These are phyloP conservation scores for Graphium colonna DNA, from an alignment of 2,888 invertebrate species.

Conservation along the genomic window DNA sequence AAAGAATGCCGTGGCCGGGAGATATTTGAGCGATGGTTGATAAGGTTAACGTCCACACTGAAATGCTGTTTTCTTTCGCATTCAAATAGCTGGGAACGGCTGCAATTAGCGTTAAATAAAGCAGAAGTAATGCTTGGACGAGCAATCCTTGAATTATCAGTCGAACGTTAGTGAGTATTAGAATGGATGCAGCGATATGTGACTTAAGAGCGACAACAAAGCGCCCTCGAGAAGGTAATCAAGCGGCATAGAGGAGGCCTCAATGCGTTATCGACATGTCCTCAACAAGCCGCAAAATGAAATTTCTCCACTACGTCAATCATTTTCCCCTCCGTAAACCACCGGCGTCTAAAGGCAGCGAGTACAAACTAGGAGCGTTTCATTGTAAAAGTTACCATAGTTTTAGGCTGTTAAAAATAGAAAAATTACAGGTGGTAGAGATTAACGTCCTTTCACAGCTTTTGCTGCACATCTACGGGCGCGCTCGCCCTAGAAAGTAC, in stretches of 20 bases:
- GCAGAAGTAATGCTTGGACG: conserved; percentile 19
- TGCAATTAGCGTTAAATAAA: conserved; percentile 2
- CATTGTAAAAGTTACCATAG: conserved; percentile 22
- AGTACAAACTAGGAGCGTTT: conserved; percentile 11
- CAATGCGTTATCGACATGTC: conserved; percentile 56
- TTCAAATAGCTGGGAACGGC: conserved; percentile 3
- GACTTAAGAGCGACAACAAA: conserved; percentile 58
- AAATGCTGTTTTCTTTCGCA: not conserved
- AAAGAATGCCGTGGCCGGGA: conserved; percentile 36
- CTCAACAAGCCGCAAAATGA: conserved; percentile 78
- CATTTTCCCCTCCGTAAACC: conserved; percentile 66
- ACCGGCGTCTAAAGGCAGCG: conserved; percentile 6
- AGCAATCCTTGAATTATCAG: conserved; percentile 44
- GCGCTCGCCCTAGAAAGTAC: too few species aligned
- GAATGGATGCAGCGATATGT: conserved; percentile 67
- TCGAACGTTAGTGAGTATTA: conserved; percentile 39
- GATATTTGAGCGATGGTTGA: conserved; percentile 25
- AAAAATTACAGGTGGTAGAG: too few species aligned
- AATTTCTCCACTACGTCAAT: conserved; percentile 75
- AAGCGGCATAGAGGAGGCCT: conserved; percentile 44
- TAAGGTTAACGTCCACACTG: conserved; percentile 5
- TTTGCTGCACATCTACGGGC: too few species aligned
- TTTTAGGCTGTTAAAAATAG: too few species aligned
- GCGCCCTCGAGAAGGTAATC: conserved; percentile 57
- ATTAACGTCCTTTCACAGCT: too few species aligned